These are phyloP conservation scores for Alouatta palliata DNA, from an alignment of 2,113 vertebrate species.

Conservation along the genomic window DNA sequence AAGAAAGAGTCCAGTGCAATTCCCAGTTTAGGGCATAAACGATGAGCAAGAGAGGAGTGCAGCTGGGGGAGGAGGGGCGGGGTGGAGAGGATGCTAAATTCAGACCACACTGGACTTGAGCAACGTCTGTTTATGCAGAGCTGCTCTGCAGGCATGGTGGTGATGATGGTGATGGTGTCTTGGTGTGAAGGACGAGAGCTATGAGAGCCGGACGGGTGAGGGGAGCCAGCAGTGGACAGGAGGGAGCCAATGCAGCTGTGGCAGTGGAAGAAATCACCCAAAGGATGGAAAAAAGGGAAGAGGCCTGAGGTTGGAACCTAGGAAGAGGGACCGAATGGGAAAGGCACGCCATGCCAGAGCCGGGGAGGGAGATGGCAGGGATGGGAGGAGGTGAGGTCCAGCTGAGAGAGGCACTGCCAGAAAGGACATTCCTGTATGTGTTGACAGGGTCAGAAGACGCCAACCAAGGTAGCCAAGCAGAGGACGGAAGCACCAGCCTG, in stretches of 20 bases:
- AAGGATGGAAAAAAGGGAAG: not conserved
- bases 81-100: not conserved
- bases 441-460: not conserved
- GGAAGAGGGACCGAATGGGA: not conserved
- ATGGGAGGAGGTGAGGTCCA: not conserved
- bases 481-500: not conserved
- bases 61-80: not conserved
- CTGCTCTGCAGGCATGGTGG: not conserved
- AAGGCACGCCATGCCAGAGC: rapidly evolving
- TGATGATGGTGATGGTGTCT: no score
- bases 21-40: not conserved
- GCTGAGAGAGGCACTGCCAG: not conserved
- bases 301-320: no score
- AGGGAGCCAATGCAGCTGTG: not conserved
- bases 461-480: not conserved
- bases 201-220: rapidly evolving
- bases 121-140: not conserved
- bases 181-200: not conserved
- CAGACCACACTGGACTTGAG: not conserved
- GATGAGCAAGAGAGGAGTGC: not conserved
- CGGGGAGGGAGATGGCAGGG: not conserved
- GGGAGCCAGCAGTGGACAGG: not conserved
- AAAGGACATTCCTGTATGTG: not conserved
- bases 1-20: not conserved
- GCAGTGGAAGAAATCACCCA: not conserved